phyloP scores from a whole-genome alignment of 2,888 invertebrate species.

The Epirrhoe alternata region DNA sequence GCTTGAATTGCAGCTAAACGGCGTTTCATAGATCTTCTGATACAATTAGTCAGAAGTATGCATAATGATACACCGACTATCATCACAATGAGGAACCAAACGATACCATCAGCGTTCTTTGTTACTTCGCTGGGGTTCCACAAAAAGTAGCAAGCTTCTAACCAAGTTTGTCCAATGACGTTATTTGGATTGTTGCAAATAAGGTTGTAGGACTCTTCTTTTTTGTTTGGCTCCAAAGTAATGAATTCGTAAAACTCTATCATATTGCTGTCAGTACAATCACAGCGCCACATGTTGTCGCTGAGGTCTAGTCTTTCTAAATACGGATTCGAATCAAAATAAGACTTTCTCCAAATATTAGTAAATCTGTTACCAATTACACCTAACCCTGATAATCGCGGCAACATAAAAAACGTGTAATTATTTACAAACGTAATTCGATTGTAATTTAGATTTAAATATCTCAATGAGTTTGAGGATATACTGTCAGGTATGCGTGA shows the following conservation, averaged over 20 bases:
- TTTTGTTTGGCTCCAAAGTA: conserved; percentile 83
- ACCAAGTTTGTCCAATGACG: conserved; percentile 88
- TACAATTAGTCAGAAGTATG: conserved; percentile 80
- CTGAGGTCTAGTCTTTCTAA: conserved; percentile 86
- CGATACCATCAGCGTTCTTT: conserved; percentile 77
- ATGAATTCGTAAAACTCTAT: conserved; percentile 86
- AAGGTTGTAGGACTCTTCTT: conserved; percentile 78
- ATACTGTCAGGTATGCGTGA: conserved; percentile 86
- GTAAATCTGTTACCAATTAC: conserved; percentile 90
- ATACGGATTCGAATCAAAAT: conserved; percentile 86
- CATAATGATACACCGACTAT: conserved; percentile 83
- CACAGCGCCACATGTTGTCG: conserved; percentile 92
- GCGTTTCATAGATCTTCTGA: conserved; percentile 83
- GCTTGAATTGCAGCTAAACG: conserved; percentile 79
- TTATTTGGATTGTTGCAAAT: conserved; percentile 88
- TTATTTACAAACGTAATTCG: conserved; percentile 87
- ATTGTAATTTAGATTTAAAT: conserved; percentile 86
- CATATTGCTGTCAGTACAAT: conserved; percentile 86
- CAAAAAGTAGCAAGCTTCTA: conserved; percentile 86
- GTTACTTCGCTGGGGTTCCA: conserved; percentile 84
- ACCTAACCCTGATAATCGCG: conserved; percentile 85
- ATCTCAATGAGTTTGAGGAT: conserved; percentile 85
- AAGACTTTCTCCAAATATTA: conserved; percentile 83
- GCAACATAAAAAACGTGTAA: conserved; percentile 86
- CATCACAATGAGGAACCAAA: conserved; percentile 85